phyloP scores from a whole-genome alignment of 2,888 invertebrate genomes.

The Pristionchus japonicus region DNA sequence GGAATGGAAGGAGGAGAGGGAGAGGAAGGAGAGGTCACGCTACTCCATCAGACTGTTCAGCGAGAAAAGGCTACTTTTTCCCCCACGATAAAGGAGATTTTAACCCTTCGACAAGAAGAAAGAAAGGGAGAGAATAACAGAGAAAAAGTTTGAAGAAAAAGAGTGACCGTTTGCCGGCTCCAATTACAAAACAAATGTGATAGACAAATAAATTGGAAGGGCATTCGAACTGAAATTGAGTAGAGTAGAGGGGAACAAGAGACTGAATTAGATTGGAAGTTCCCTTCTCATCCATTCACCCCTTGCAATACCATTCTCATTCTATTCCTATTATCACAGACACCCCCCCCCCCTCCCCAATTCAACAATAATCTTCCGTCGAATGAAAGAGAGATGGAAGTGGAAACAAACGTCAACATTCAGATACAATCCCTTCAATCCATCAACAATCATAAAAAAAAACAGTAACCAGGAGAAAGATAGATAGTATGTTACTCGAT shows the following conservation, averaged over 20 bases:
- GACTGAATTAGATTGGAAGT: too few relatives aligned
- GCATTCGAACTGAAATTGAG: too few relatives aligned
- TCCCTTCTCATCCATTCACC: too few relatives aligned
- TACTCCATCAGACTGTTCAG: neutral
- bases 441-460: neutral
- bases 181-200: neutral
- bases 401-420: neutral
- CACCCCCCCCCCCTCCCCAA: too few relatives aligned
- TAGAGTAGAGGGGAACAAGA: too few relatives aligned
- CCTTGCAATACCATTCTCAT: too few relatives aligned
- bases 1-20: neutral
- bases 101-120: neutral
- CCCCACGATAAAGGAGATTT: too few relatives aligned
- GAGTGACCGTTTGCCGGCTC: neutral
- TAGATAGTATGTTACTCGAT: too few relatives aligned
- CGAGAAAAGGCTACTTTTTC: neutral
- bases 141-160: neutral
- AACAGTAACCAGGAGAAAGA: neutral
- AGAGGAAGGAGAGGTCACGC: neutral
- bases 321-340: too few relatives aligned
- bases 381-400: neutral
- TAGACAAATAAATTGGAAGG: too few relatives aligned
- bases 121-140: too few relatives aligned
- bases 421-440: neutral
- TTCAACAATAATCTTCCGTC: too few relatives aligned